phyloP scores from a whole-genome alignment of 1,140 invertebrate genomes.

The Drosophila cardini region DNA sequence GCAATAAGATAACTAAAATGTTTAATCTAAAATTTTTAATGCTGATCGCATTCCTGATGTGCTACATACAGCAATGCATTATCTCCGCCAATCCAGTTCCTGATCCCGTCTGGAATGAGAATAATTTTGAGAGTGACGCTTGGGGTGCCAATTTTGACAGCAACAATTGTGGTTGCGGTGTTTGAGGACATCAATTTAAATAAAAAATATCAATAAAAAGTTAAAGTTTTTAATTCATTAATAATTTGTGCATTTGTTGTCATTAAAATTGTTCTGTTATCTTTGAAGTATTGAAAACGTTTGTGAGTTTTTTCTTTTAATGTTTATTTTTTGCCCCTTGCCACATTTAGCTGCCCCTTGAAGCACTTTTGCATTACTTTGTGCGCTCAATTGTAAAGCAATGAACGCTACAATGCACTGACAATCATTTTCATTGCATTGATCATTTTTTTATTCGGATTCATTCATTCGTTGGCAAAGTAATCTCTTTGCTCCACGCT shows the following conservation, averaged over 20 bases:
- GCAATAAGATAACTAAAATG: slow-evolving; percentile 4
- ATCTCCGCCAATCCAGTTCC: neutral
- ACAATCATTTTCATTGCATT: slow-evolving; percentile 83
- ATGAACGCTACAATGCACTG: slow-evolving; percentile 68
- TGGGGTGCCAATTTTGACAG: neutral
- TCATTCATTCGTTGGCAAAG: slow-evolving; percentile 80
- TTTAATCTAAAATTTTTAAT: slow-evolving; percentile 40
- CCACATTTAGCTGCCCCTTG: neutral
- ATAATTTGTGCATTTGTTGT: slow-evolving; percentile 28
- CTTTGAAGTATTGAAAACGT: slow-evolving; percentile 11
- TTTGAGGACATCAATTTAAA: neutral
- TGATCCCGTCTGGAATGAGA: neutral
- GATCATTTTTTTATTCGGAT: slow-evolving; percentile 83
- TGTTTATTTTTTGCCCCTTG: slow-evolving; percentile 15
- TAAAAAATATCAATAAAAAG: neutral
- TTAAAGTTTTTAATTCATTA: too few relatives aligned
- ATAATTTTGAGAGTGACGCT: neutral
- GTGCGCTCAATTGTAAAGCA: slow-evolving; percentile 74
- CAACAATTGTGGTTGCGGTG: neutral
- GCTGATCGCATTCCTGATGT: slow-evolving; percentile 25
- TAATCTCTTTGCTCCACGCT: slow-evolving; percentile 79
- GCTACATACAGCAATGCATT: slow-evolving; percentile 14
- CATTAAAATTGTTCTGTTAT: slow-evolving; percentile 65
- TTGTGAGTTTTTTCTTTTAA: slow-evolving; percentile 9
- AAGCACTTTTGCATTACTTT: slow-evolving; percentile 51